Percentiles rank a stretch among this genome's conserved stretches.
These are phyloP conservation scores for Polietes domitor DNA, from an alignment of 2,888 invertebrate genomes.

Conservation along the genomic window DNA sequence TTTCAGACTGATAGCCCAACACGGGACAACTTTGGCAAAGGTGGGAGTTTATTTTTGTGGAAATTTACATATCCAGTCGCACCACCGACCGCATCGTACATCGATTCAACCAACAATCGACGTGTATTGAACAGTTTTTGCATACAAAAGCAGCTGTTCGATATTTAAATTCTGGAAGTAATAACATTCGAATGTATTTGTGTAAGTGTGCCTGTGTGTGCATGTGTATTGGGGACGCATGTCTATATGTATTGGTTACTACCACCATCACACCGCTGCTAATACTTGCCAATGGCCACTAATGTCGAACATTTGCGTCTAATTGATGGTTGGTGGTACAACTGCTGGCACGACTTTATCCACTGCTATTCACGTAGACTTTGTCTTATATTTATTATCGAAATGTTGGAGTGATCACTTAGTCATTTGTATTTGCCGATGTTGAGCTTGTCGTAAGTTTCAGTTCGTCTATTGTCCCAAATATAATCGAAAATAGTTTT, in stretches of 20 bases:
- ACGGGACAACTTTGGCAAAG: not conserved
- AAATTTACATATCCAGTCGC: not conserved
- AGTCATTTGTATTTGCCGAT: too few species aligned
- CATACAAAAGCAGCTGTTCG: conserved; percentile 53
- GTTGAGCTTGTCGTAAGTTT: too few species aligned
- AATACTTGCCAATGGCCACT: not conserved
- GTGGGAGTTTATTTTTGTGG: not conserved
- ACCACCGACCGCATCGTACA: not conserved
- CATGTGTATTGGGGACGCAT: not conserved
- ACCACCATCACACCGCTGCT: too few species aligned
- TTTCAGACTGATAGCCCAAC: not conserved
- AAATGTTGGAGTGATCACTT: too few species aligned
- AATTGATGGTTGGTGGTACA: not conserved
- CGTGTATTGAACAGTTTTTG: conserved; percentile 36
- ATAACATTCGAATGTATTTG: too few species aligned
- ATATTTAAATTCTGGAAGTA: conserved; percentile 39
- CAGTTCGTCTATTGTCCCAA: too few species aligned
- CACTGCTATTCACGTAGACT: too few species aligned
- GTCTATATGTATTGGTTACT: not conserved
- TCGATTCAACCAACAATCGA: conserved; percentile 26
- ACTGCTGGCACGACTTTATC: not conserved
- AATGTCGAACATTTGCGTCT: not conserved
- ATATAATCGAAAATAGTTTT: too few species aligned
- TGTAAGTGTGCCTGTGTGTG: not conserved
- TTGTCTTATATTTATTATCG: too few species aligned